phyloP scores from a whole-genome alignment of 2,113 vertebrate species.

The Psittacula cyanocephala region DNA sequence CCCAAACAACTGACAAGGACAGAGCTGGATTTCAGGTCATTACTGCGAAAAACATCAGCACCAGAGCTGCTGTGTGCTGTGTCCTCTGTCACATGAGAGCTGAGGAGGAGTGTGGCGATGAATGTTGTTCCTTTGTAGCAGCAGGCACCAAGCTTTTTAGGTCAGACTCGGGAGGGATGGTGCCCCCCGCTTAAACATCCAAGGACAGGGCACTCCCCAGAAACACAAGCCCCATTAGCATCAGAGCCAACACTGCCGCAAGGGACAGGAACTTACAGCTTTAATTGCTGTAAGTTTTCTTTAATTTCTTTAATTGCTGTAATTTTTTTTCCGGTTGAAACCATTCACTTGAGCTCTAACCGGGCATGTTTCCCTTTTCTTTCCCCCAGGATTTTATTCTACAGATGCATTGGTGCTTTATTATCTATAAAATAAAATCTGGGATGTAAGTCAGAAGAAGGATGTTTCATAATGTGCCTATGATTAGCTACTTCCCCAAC shows the following conservation, averaged over 20 bases:
- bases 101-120: neutral
- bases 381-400: neutral
- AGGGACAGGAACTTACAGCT: neutral
- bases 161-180: no score
- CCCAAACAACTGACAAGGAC: neutral
- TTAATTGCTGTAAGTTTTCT: neutral
- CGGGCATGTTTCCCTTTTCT: neutral
- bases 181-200: neutral
- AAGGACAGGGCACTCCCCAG: neutral
- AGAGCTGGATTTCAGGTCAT: neutral
- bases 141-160: neutral
- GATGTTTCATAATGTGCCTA: neutral
- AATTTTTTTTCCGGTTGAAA: neutral
- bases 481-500: neutral
- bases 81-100: neutral
- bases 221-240: fast-evolving
- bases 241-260: fast-evolving
- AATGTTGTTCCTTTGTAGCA: neutral
- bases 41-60: neutral
- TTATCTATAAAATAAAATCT: neutral
- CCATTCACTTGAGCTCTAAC: neutral
- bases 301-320: neutral
- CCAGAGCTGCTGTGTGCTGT: neutral
- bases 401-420: neutral
- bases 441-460: neutral